Conservation (phyloP, 1,140 invertebrate species). For the Stratiolaelaps scimitus region DNA sequence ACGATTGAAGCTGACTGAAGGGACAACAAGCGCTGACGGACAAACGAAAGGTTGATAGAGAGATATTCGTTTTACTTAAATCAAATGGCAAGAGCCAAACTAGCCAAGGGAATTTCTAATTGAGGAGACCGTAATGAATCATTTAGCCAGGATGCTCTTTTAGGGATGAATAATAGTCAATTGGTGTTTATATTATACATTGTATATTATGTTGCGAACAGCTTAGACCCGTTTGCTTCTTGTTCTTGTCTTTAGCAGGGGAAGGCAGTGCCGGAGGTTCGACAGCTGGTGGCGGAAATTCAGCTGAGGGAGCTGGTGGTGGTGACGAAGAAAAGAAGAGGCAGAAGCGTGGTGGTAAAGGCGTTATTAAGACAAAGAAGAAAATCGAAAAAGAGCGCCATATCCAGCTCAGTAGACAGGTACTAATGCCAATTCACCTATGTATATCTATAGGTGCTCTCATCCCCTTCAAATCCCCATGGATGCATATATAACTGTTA, state of each 20-base stretch:
- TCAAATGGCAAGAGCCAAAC: too few relatives aligned
- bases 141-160: too few relatives aligned
- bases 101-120: background rate
- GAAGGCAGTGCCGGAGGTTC: background rate
- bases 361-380: conserved; percentile 72
- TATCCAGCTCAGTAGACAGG: conserved; percentile 57
- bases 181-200: background rate
- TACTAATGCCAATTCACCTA: too few relatives aligned
- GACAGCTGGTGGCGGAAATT: conserved; percentile 41
- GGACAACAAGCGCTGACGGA: background rate
- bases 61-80: conserved; percentile 15
- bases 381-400: conserved; percentile 61
- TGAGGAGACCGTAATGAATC: conserved; percentile 27
- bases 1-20: conserved; percentile 48
- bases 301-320: conserved; percentile 50
- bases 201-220: conserved; percentile 30
- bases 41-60: conserved; percentile 15
- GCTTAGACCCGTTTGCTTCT: conserved; percentile 3
- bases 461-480: too few relatives aligned
- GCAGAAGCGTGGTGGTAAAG: conserved; percentile 77
- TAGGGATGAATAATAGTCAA: too few relatives aligned
- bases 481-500: too few relatives aligned
- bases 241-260: background rate
- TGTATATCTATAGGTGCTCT: too few relatives aligned
- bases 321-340: conserved; percentile 82